These are phyloP conservation scores for Platysteira castanea DNA, from an alignment of 2,113 vertebrate species.

Conservation along the genomic window DNA sequence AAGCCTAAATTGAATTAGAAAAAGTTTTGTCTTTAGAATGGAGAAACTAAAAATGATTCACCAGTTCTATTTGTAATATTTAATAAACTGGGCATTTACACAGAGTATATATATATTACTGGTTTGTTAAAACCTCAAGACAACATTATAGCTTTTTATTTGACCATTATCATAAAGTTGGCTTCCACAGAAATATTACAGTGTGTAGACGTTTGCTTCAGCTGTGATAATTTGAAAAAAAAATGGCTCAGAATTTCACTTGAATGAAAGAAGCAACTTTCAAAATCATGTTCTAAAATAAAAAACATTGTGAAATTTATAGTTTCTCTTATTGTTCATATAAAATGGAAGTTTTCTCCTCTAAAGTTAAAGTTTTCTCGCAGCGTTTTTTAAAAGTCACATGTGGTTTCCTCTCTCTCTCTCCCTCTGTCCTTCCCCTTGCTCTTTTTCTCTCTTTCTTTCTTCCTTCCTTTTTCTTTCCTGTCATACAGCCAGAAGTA, in stretches of 20 bases:
- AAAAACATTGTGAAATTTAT: neutral
- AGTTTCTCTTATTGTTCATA: neutral
- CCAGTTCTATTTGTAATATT: conserved; percentile 10
- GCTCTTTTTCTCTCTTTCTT: neutral
- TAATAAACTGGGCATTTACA: conserved; percentile 32
- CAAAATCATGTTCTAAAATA: neutral
- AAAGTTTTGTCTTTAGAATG: neutral
- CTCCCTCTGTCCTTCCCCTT: neutral
- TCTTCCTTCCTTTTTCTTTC: neutral
- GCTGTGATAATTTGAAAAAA: neutral
- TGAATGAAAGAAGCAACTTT: neutral
- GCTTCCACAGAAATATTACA: neutral
- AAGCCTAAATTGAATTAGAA: neutral
- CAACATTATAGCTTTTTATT: neutral
- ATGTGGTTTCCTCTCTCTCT: neutral
- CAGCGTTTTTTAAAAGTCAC: neutral
- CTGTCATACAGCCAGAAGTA: neutral
- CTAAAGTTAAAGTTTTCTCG: neutral
- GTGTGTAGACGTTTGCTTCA: neutral
- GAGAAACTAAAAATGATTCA: neutral
- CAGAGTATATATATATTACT: neutral
- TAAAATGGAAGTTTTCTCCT: neutral
- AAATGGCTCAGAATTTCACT: neutral
- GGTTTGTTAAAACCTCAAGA: conserved; percentile 23
- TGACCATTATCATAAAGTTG: neutral